Conservation (phyloP, 2,113 vertebrate genomes). For the Saguinus midas region DNA sequence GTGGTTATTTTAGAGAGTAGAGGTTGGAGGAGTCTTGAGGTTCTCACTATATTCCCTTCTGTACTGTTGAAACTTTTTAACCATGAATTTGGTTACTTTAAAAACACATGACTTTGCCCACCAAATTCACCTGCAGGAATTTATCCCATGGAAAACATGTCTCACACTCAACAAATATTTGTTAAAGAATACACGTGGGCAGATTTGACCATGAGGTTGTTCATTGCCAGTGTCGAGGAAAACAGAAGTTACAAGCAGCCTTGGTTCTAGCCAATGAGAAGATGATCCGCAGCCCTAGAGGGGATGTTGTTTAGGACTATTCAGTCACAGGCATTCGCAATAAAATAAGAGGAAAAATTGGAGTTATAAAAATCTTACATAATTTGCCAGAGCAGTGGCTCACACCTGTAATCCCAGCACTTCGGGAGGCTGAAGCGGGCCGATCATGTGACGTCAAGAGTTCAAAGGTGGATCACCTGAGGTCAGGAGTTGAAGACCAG, state of each 20-base stretch:
- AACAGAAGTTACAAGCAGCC: background rate
- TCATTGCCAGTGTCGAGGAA: background rate
- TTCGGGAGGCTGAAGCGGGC: no score
- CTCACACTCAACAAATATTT: background rate
- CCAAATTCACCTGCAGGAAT: slow-evolving; percentile 16
- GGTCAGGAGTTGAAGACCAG: no score
- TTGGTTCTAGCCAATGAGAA: background rate
- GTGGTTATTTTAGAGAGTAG: background rate
- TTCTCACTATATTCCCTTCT: background rate
- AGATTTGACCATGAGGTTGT: background rate
- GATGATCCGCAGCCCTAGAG: background rate
- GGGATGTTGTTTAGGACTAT: fast-evolving
- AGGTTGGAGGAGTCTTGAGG: background rate
- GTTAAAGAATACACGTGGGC: background rate
- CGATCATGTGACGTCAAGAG: no score
- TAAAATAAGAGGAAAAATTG: background rate
- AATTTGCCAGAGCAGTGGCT: no score
- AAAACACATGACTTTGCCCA: background rate
- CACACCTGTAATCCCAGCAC: no score
- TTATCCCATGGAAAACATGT: background rate
- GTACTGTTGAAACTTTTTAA: background rate
- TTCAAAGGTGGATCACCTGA: no score
- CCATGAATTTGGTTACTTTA: background rate
- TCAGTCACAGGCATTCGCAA: background rate
- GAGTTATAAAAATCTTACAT: background rate